These are phyloP conservation scores for Ataeniobius toweri DNA, from an alignment of 2,797 vertebrate species.

Conservation along the genomic window DNA sequence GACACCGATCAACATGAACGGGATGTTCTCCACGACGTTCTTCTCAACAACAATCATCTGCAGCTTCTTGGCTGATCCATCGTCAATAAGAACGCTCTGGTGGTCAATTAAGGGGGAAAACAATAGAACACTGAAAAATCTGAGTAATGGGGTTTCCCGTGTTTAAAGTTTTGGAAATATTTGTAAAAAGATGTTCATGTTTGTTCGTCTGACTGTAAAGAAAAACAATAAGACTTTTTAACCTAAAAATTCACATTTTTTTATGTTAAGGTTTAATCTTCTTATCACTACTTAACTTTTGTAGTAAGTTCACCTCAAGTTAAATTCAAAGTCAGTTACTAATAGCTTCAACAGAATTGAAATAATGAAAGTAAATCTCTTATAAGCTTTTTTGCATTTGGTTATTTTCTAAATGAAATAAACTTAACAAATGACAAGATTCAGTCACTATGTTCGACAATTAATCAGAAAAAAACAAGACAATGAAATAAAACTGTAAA, in stretches of 20 bases:
- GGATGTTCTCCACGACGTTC: conserved; percentile 84
- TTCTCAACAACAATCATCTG: conserved; percentile 63
- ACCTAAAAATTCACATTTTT: too few relatives aligned
- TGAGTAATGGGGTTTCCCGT: background rate
- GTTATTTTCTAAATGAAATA: background rate
- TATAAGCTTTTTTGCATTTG: background rate
- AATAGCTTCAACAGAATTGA: background rate
- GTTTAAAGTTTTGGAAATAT: background rate
- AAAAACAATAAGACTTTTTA: background rate
- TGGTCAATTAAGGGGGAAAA: background rate
- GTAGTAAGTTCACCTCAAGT: background rate
- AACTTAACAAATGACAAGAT: background rate
- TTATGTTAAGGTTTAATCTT: too few relatives aligned
- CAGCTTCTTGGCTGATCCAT: conserved; percentile 82
- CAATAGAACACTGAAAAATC: background rate
- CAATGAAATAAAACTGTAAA: background rate
- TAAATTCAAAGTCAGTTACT: background rate
- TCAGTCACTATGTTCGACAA: background rate
- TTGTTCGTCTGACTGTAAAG: background rate
- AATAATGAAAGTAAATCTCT: background rate
- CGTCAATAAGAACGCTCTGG: conserved; percentile 92
- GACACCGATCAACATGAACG: conserved; percentile 89
- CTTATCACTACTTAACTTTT: too few relatives aligned
- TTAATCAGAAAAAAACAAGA: background rate
- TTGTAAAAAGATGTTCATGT: background rate